A percentile compares a stretch with the other conserved stretches of the same genome.
Conservation (phyloP, 2,888 invertebrate genomes). For the Eupithecia dodoneata region DNA sequence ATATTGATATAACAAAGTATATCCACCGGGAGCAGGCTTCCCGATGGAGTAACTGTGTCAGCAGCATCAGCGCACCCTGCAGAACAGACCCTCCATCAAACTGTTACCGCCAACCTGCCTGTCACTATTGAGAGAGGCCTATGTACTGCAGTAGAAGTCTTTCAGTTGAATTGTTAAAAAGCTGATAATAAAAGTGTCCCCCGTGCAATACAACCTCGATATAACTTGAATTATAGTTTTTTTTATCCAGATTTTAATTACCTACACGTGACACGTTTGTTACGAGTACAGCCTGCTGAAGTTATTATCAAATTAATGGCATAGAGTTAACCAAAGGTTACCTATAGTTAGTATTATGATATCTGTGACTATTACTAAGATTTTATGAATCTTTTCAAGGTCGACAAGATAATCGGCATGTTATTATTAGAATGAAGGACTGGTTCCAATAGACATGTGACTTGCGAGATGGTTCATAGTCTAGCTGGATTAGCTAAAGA, state of each 20-base stretch:
- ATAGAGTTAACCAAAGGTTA: not conserved
- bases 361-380: not conserved
- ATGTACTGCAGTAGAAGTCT: not conserved
- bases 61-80: not conserved
- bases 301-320: constrained; percentile 2
- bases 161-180: too few species aligned
- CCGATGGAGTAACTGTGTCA: too few species aligned
- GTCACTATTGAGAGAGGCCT: not conserved
- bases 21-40: not conserved
- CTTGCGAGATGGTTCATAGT: not conserved
- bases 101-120: not conserved
- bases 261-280: not conserved
- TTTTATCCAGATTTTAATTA: not conserved
- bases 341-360: too few species aligned
- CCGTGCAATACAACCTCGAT: not conserved
- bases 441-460: not conserved
- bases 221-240: not conserved
- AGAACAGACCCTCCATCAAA: not conserved
- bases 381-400: constrained; percentile 1
- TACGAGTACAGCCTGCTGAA: not conserved
- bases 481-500: not conserved
- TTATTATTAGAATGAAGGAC: constrained; percentile 1
- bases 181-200: too few species aligned
- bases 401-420: not conserved
- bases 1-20: too few species aligned